These are phyloP conservation scores for Thamnophis sirtalis DNA, from an alignment of 2,113 vertebrate species.

Conservation along the genomic window DNA sequence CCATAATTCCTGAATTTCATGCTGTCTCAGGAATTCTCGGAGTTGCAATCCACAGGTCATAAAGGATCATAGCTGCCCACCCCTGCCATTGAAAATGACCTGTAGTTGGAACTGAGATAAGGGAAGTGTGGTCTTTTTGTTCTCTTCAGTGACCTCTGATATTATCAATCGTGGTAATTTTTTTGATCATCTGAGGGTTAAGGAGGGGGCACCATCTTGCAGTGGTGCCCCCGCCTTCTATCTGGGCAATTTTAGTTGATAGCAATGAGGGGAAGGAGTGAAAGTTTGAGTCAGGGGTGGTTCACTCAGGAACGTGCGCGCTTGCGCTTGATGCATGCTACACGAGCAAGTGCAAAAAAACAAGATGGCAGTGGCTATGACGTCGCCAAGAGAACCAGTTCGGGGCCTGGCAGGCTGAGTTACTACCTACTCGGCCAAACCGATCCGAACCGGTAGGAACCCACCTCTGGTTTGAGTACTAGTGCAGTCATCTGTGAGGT, in stretches of 20 bases:
- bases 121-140: not conserved
- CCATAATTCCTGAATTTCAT: not conserved
- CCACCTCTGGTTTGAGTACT: too few species aligned
- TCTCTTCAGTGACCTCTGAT: not conserved
- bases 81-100: not conserved
- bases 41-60: not conserved
- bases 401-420: too few species aligned
- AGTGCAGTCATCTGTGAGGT: not conserved
- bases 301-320: too few species aligned
- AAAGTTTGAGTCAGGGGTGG: not conserved
- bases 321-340: too few species aligned
- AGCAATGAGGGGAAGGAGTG: not conserved
- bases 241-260: not conserved
- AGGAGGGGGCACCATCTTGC: not conserved
- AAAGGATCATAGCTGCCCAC: not conserved
- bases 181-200: not conserved
- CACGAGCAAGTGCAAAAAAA: too few species aligned
- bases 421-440: too few species aligned
- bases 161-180: not conserved
- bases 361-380: too few species aligned
- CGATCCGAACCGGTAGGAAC: too few species aligned
- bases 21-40: not conserved
- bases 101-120: not conserved
- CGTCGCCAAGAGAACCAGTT: too few species aligned
- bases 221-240: not conserved